These are phyloP conservation scores for Microtus oregoni DNA, from an alignment of 2,113 vertebrate species.

Conservation along the genomic window DNA sequence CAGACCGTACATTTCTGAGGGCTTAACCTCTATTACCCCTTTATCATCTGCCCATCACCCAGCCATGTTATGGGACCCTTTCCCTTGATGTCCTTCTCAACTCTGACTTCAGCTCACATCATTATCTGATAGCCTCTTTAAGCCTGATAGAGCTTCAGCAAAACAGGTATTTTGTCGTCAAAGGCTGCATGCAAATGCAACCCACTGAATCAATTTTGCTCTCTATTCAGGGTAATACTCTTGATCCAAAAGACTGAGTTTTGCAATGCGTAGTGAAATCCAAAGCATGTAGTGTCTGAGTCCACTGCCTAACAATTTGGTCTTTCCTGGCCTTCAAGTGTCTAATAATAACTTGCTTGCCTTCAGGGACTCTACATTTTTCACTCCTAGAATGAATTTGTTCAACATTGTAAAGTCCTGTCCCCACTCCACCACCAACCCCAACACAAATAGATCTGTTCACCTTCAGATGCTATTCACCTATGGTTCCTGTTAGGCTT, in stretches of 20 bases:
- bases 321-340: constrained; percentile 42
- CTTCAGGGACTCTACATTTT: constrained; percentile 35
- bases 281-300: background rate
- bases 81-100: background rate
- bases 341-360: constrained; percentile 8
- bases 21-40: background rate
- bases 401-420: constrained; percentile 20
- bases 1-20: background rate
- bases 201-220: constrained; percentile 24
- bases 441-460: constrained; percentile 41
- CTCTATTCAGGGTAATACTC: background rate
- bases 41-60: background rate
- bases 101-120: background rate
- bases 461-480: constrained; percentile 11
- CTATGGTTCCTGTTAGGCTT: background rate
- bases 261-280: background rate
- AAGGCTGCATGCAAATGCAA: background rate
- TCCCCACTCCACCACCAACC: background rate
- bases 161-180: constrained; percentile 6
- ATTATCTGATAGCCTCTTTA: background rate
- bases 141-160: constrained; percentile 10
- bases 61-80: background rate
- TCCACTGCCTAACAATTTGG: background rate
- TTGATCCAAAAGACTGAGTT: constrained; percentile 50
- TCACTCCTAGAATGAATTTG: constrained; percentile 2